Evolutionary conservation across 2,797 vertebrate genomes (phyloP), one percentile per base, ranked within the genome.

Genomic region (Sphenopsis melanotis): DNA sequence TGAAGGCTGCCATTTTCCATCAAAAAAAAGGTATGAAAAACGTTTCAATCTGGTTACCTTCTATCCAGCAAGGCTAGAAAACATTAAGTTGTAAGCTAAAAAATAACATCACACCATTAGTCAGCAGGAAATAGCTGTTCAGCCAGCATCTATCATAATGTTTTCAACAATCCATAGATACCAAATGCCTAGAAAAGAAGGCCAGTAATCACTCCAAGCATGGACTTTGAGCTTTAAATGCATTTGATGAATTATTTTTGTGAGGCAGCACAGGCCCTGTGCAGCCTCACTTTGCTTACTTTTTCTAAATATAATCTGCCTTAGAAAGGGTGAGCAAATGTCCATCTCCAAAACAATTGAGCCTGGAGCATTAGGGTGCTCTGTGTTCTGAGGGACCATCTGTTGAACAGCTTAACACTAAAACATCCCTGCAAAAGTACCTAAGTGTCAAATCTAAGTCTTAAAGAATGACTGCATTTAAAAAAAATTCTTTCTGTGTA

Each of bases 21-120:
- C 3, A 12, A 88, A 92, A 89, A 90, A 95, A 95, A 89, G 77
- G 81, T 82, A 95, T 24, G 66, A 89, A 80, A 83, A 92, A 72
- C 0, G 4, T 83, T 86, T 92, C 86, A 95, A 71, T 93, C 92
- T 95, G 90, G 83, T 87, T 93, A 94, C 60, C 83, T 90, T 89
- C 83, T 60, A 89, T 34, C 18, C 83, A 92, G 57, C 15, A 80
- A 77, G 27, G 49, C 64, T 71, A 87, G 56, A 60, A 87, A 90
- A 77, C 23, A 64, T 55, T 70, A 87, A 64, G n/a, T 68, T 26
- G 7, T 44, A 36, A 75, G 60, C 34, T 92, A 56, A 76, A 86
- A 89, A 89, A 66, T 49, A 93, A 69, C 10, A 12, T 17, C 15
- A 46, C 24, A 50, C 20, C 27, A 69, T 83, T 34, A 94, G 57